Conservation (phyloP, 1,140 invertebrate species). For the Hylaeus anthracinus region DNA sequence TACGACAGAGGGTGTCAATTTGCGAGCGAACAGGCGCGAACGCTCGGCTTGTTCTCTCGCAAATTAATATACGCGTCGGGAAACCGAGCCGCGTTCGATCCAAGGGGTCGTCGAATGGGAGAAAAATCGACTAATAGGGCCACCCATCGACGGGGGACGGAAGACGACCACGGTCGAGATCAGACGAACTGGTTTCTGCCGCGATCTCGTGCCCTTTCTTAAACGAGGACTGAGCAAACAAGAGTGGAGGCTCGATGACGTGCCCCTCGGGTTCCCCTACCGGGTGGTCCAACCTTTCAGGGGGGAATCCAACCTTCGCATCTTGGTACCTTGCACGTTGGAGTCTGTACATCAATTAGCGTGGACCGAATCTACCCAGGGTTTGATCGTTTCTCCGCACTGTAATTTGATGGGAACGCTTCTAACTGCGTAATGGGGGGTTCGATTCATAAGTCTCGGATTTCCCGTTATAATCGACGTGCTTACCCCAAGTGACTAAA, state of each 20-base stretch:
- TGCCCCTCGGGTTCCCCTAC: conserved; percentile 39
- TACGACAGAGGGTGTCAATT: conserved; percentile 54
- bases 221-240: conserved; percentile 53
- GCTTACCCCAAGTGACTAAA: too few species aligned
- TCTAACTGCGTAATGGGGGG: conserved; percentile 15
- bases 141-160: neutral
- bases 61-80: conserved; percentile 23
- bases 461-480: too few species aligned
- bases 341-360: conserved; percentile 27
- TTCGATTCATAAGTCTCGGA: neutral
- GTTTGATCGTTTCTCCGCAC: conserved; percentile 23
- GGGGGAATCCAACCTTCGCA: conserved; percentile 33
- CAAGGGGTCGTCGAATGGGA: neutral
- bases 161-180: conserved; percentile 20
- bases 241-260: conserved; percentile 61
- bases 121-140: conserved; percentile 24
- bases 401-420: conserved; percentile 27
- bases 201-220: conserved; percentile 28
- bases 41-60: neutral
- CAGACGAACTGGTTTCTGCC: conserved; percentile 52
- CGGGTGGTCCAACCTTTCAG: conserved; percentile 58
- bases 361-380: neutral
- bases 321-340: conserved; percentile 10
- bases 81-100: neutral
- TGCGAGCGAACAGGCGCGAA: conserved; percentile 37